These are phyloP conservation scores for Solea solea DNA, from an alignment of 2,113 vertebrate species.

Conservation along the genomic window DNA sequence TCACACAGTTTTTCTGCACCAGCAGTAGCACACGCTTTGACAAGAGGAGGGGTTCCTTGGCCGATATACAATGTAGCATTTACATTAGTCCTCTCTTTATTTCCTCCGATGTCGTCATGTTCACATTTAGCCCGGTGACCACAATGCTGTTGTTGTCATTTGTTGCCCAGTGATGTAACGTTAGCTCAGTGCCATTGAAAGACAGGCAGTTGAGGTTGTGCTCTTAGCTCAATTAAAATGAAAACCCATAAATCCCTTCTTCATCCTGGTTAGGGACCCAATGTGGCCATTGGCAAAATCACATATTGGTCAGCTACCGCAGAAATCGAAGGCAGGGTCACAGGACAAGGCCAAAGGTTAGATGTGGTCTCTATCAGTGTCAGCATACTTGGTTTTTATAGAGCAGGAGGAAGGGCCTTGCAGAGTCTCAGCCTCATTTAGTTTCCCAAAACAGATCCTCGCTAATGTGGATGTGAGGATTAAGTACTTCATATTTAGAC, in stretches of 20 bases:
- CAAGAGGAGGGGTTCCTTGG: constrained; percentile 16
- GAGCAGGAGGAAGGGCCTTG: constrained; percentile 58
- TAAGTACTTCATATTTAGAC: constrained; percentile 44
- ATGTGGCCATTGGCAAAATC: constrained; percentile 84
- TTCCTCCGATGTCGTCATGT: constrained; percentile 64
- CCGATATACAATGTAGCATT: constrained; percentile 32
- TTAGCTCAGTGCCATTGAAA: constrained; percentile 51
- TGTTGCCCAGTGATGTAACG: constrained; percentile 74
- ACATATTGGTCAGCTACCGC: constrained; percentile 85
- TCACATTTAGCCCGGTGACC: constrained; percentile 65
- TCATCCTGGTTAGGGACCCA: constrained; percentile 83
- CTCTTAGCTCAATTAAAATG: constrained; percentile 85
- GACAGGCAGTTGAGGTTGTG: constrained; percentile 62
- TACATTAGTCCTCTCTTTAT: constrained; percentile 46
- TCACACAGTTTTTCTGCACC: constrained; percentile 17
- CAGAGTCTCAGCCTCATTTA: constrained; percentile 71
- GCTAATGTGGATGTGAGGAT: constrained; percentile 63
- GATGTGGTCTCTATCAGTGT: constrained; percentile 84
- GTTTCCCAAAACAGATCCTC: constrained; percentile 58
- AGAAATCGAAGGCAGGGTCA: constrained; percentile 85
- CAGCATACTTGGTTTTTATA: constrained; percentile 80
- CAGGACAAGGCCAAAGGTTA: constrained; percentile 86
- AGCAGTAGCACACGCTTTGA: constrained; percentile 26
- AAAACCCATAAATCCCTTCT: constrained; percentile 88
- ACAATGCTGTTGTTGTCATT: constrained; percentile 54